Base-by-base conservation (phyloP, 2,797 vertebrate genomes). In the Pseudochirops cupreus region DNA sequence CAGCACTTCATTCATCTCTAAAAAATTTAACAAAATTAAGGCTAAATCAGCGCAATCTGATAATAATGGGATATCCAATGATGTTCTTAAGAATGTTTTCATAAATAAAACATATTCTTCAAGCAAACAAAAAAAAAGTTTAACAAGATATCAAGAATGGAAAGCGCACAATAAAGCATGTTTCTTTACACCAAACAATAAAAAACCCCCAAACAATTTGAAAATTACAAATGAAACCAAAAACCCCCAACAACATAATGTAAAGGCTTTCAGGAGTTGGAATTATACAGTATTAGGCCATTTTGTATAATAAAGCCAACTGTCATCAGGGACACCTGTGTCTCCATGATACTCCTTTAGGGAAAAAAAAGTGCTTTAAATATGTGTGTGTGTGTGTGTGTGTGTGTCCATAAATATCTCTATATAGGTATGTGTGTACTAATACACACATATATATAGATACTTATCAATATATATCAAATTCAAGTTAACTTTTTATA, bases 1-100 rank as follows among this genome's bases (percentile, higher is more conserved):
- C 95, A 98, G 98, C 96, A 97, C 96, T 97, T 97, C 96, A 92
- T 95, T 97, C 96, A 2, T 91, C 94, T 97, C 97, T 97, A 96
- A 94, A 96, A 58, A 52, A 95, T 91, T 94, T 98, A 97, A 98
- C 97, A 97, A 96, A 97, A 97, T 98, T 98, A 98, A 99, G 98
- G 98, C 98, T 97, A 96, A 95, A 96, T 97, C 97, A 98, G 97
- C 98, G 95, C 92, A 97, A 97, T 96, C 96, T 96, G 97, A 97
- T 91, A 93, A 92, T 95, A 93, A 96, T 96, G 95, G 96, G 94
- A 13, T 95, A 91, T 57, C 94, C 94, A 94, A 95, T 57, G 57
- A 87, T 87, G 82, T 58, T 56, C 94, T 92, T 96, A 95, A 98
- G 94, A 96, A 97, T 93, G 95, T 96, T 95, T 97, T 98, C 91